phyloP scores from a whole-genome alignment of 2,113 vertebrate genomes.

The Sterrhoptilus dennistouni region DNA sequence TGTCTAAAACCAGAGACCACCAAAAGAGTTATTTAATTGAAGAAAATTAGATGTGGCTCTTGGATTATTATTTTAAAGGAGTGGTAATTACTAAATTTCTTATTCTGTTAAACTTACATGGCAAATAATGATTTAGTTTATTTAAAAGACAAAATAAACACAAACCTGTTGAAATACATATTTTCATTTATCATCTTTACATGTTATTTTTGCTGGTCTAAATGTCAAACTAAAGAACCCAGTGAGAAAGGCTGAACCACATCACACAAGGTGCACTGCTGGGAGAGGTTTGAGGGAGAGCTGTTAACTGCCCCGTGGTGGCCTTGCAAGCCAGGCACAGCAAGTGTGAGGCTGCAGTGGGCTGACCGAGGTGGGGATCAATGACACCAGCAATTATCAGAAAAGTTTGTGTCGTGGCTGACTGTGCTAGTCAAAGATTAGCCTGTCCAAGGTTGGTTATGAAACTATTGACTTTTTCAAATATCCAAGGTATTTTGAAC shows the following conservation, averaged over 20 bases:
- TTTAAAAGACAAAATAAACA: background rate
- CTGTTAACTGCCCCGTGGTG: rapidly evolving
- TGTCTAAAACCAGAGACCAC: background rate
- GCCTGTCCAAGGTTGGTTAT: conserved; percentile 62
- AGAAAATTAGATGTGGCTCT: background rate
- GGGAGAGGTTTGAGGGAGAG: background rate
- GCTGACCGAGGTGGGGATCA: background rate
- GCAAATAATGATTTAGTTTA: background rate
- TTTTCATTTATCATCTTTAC: background rate
- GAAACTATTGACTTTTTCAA: conserved; percentile 64
- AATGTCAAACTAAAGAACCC: background rate
- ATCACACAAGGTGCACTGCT: background rate
- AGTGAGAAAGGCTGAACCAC: background rate
- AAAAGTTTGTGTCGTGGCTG: background rate
- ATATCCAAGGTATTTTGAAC: background rate
- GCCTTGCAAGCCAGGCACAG: background rate
- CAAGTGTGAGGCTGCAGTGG: background rate
- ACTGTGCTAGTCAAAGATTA: conserved; percentile 62
- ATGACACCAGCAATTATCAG: conserved; percentile 49
- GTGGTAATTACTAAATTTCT: background rate
- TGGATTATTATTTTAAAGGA: background rate
- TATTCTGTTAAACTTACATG: background rate
- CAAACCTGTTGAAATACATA: background rate
- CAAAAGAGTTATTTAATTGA: background rate
- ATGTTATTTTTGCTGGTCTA: background rate